These are phyloP conservation scores for Sakesphorus luctuosus DNA, from an alignment of 2,113 vertebrate genomes.

Conservation along the genomic window DNA sequence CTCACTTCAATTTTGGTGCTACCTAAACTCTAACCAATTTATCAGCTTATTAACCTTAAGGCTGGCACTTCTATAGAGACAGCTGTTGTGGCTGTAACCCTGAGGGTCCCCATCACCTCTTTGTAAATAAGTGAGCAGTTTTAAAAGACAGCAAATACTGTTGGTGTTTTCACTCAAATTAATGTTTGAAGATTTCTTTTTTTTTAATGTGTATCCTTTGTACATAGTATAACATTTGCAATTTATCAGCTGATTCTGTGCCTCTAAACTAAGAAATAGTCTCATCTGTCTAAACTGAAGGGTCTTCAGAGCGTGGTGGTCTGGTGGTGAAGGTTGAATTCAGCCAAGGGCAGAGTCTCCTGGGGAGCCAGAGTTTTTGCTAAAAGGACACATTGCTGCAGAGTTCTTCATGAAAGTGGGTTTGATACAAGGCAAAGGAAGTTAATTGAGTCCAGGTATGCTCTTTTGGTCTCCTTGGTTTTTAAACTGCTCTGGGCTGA, in stretches of 20 bases:
- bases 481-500: not conserved
- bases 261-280: not conserved
- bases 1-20: not conserved
- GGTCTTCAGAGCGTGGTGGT: not conserved
- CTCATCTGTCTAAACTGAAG: fast-evolving
- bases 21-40: not conserved
- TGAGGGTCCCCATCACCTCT: not conserved
- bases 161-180: not conserved
- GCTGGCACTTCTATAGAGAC: not conserved
- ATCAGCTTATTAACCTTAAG: not conserved
- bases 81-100: slow-evolving; percentile 29
- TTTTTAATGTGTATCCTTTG: not conserved
- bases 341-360: not conserved
- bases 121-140: not conserved
- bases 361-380: not conserved
- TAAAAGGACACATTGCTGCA: not conserved
- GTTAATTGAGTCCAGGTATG: fast-evolving
- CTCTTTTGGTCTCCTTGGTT: not conserved
- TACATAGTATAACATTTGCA: not conserved
- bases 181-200: not conserved
- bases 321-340: not conserved
- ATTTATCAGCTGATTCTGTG: not conserved
- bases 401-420: not conserved
- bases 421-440: not conserved
- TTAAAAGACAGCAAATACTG: not conserved